These are phyloP conservation scores for Helogale parvula DNA, from an alignment of 2,113 vertebrate genomes.

Conservation along the genomic window DNA sequence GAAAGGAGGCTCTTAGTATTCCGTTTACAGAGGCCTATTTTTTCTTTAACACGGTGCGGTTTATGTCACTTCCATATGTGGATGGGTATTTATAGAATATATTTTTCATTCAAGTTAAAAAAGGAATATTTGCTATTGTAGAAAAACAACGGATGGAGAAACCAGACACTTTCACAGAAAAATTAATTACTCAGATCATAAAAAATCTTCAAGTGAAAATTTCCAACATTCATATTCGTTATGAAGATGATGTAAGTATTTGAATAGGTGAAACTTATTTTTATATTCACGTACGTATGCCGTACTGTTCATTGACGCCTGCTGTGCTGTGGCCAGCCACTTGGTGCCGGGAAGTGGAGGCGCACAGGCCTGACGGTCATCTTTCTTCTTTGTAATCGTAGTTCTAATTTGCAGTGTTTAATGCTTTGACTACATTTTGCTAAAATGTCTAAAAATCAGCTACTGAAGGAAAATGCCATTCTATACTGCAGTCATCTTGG, in stretches of 20 bases:
- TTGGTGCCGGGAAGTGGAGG: not conserved
- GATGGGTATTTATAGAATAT: not conserved
- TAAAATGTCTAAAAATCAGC: constrained; percentile 16
- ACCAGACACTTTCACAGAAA: constrained; percentile 97
- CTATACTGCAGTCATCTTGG: not conserved
- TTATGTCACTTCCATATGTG: not conserved
- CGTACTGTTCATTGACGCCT: not conserved
- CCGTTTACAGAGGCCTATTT: not conserved
- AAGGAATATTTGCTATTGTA: constrained; percentile 81
- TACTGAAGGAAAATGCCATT: constrained; percentile 15
- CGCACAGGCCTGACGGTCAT: not conserved
- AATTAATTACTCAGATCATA: constrained; percentile 97
- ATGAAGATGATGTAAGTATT: constrained; percentile 98
- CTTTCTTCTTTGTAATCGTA: not conserved
- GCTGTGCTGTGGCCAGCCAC: not conserved
- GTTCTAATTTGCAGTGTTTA: not conserved
- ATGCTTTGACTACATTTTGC: constrained; percentile 21
- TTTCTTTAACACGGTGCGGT: constrained; percentile 40
- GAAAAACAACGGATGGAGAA: constrained; percentile 91
- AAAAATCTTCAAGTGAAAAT: constrained; percentile 99
- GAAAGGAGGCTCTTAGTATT: not conserved
- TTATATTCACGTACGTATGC: not conserved
- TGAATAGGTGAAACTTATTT: not conserved
- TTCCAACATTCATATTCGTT: constrained; percentile 96
- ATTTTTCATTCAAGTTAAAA: constrained; percentile 58